phyloP scores from a whole-genome alignment of 2,797 vertebrate genomes.

The Megalops cyprinoides region DNA sequence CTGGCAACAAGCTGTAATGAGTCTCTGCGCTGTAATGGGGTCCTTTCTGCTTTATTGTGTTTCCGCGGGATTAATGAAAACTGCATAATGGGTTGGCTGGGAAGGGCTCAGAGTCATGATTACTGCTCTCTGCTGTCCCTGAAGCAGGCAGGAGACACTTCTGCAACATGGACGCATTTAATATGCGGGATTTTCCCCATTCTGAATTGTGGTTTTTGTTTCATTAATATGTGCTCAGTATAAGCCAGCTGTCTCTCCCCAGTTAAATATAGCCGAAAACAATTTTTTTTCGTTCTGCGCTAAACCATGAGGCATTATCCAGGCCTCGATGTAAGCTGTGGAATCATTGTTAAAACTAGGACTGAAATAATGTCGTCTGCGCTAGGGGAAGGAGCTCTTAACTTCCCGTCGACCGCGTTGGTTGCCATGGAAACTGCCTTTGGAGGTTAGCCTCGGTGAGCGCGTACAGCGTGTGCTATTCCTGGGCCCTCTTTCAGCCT shows the following conservation, averaged over 20 bases:
- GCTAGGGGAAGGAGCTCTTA: conserved; percentile 37
- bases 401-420: conserved; percentile 55
- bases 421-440: conserved; percentile 64
- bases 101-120: background rate
- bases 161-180: background rate
- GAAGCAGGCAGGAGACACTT: background rate
- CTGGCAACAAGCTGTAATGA: background rate
- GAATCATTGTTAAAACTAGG: background rate
- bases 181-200: background rate
- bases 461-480: conserved; percentile 50
- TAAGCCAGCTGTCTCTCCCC: background rate
- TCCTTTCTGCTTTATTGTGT: background rate
- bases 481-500: conserved; percentile 43
- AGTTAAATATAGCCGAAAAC: background rate
- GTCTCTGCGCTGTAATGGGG: background rate
- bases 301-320: background rate
- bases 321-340: background rate
- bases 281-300: background rate
- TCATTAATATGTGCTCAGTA: background rate
- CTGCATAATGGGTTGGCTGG: background rate
- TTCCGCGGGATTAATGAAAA: background rate
- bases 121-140: background rate
- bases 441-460: conserved; percentile 42
- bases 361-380: conserved; percentile 38
- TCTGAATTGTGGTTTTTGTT: too few species aligned